phyloP scores from a whole-genome alignment of 1,140 invertebrate species.

The Rhynchophorus ferrugineus region DNA sequence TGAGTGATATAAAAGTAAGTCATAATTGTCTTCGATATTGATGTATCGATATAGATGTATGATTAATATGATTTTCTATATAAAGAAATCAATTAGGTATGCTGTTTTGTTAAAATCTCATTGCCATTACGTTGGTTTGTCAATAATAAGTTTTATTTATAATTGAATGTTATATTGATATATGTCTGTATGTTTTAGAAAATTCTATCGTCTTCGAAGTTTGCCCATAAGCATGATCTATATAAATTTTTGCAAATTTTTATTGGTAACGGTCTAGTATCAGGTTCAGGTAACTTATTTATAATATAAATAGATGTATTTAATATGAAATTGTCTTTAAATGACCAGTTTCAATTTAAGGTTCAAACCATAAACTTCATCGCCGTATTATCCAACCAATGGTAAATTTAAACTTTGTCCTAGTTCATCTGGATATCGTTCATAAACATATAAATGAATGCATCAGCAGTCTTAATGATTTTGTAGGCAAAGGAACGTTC shows the following conservation, averaged over 20 bases:
- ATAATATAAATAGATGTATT: no score
- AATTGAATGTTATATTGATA: no score
- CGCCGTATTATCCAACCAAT: constrained; percentile 18
- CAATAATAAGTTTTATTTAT: no score
- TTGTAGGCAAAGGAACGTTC: constrained; percentile 7
- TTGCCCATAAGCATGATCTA: constrained; percentile 16
- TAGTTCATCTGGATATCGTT: constrained; percentile 2
- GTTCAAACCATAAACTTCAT: constrained; percentile 16
- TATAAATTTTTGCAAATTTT: constrained; percentile 17
- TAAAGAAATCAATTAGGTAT: no score
- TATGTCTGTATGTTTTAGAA: constrained; percentile 22
- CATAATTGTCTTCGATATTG: no score
- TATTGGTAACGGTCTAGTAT: constrained; percentile 19
- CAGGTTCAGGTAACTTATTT: constrained; percentile 14
- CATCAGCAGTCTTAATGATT: constrained; percentile 10
- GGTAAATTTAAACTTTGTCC: constrained; percentile 15
- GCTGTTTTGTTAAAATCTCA: constrained; percentile 3
- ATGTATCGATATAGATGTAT: no score
- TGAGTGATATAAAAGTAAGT: no score
- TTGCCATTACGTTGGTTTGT: no score
- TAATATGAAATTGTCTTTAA: no score
- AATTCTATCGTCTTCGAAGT: constrained; percentile 22
- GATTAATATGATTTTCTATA: no score
- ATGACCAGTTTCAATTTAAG: no score
- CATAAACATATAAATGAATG: constrained; percentile 14